Evolutionary conservation across 2,797 vertebrate genomes (phyloP).

Genomic region (Molossus molossus): DNA sequence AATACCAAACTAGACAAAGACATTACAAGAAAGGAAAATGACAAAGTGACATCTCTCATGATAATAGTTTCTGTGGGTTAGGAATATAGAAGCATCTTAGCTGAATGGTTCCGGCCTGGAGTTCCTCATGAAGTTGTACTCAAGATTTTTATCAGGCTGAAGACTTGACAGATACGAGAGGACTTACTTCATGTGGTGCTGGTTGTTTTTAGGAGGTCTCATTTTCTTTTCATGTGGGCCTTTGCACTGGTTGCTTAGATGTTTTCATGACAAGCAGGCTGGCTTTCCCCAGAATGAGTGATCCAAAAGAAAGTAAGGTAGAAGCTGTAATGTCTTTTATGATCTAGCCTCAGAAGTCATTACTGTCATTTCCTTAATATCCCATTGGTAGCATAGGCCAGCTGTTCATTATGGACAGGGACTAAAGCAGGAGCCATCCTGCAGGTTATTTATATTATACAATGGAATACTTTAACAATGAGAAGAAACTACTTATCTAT

Average conservation of each 20-base stretch:
- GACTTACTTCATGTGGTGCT: not conserved
- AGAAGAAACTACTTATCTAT: slow-evolving; percentile 3
- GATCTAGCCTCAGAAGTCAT: not conserved
- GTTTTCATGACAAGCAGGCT: not conserved
- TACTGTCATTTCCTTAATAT: not conserved
- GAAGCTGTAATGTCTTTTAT: too few relatives aligned
- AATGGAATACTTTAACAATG: not conserved
- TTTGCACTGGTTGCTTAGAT: not conserved
- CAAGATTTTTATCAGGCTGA: not conserved
- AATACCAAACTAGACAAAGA: too few relatives aligned
- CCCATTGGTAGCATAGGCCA: not conserved
- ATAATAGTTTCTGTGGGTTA: too few relatives aligned
- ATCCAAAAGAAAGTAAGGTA: too few relatives aligned
- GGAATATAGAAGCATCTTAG: too few relatives aligned
- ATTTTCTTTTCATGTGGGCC: not conserved
- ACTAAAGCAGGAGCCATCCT: not conserved
- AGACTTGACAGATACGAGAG: not conserved
- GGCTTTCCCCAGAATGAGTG: not conserved
- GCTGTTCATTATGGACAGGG: not conserved
- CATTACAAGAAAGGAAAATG: too few relatives aligned
- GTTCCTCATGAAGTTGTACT: too few relatives aligned
- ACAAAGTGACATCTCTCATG: too few relatives aligned
- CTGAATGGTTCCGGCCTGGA: too few relatives aligned
- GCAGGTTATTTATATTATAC: not conserved
- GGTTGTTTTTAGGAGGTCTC: not conserved